Base-by-base conservation (phyloP, 2,797 vertebrate genomes). In the Chromobotia macracanthus region DNA sequence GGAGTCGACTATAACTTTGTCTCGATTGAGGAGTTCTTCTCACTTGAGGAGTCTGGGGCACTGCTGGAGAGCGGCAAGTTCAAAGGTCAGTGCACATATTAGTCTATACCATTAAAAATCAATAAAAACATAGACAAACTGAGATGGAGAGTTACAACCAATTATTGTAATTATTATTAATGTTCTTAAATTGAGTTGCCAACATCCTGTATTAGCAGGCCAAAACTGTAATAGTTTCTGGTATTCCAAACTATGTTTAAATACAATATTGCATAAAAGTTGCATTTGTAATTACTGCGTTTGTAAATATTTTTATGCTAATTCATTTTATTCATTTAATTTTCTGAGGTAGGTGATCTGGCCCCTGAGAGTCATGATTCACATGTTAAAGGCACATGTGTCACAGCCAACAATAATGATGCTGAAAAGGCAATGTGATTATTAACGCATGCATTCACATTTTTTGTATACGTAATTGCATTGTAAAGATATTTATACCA, bases 1-100 rank as follows among this genome's bases (percentile, higher is more conserved):
- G 90, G 87, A 18, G 88, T 89, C 46, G 90, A 91, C 83, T 91
- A 91, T 84, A 90, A 91, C 86, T 91, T 91, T 65, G 88, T 91
- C 28, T 87, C 87, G 3, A 82, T 90, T 12, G 82, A 89, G 48
- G 90, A 91, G 74, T 91, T 91, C 80, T 89, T 89, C 82, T 87
- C 89, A 41, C 70, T 91, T 69, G 90, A 91, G 79, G 88, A 90
- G 81, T 88, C 88, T 6, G 89, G 90, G 19, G 88, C 88, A 3
- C 85, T 91, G 68, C 82, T 91, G 84, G 90, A 91, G 80, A 91
- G 90, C 4, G 88, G 89, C 74, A 91, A 89, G 80, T 91, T 90
- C 75, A 88, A 91, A 78, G 89, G 90, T 91, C 75, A 81, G 86
- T 12, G 7, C 10, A 25, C 38, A 41, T 41, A 41, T 41, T 19